Evolutionary conservation across 2,888 invertebrate genomes (phyloP).

Genomic region (Brachylomia viminalis): DNA sequence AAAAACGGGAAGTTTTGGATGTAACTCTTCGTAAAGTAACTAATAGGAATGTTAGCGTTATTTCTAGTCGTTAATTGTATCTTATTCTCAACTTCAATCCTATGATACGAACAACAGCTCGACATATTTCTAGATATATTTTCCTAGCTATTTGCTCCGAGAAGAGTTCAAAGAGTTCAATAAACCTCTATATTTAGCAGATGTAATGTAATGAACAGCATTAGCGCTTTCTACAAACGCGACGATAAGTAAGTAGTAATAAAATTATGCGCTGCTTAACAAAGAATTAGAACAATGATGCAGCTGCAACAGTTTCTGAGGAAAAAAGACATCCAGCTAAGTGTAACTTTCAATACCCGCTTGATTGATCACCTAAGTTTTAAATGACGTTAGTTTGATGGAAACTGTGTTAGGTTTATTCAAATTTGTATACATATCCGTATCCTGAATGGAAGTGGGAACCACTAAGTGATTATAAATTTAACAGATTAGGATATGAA

Average conservation of each 20-base stretch:
- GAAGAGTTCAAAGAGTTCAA: constrained; percentile 76
- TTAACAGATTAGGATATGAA: neutral
- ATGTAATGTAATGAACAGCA: constrained; percentile 70
- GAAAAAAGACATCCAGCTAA: constrained; percentile 23
- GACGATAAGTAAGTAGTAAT: constrained; percentile 62
- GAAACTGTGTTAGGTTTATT: constrained; percentile 7
- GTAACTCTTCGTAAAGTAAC: neutral
- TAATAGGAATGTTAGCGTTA: neutral
- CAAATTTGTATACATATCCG: neutral
- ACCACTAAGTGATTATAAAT: neutral
- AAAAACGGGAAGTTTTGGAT: constrained; percentile 11
- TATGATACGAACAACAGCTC: constrained; percentile 25
- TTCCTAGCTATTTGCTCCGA: constrained; percentile 69
- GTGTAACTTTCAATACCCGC: constrained; percentile 19
- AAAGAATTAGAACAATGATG: constrained; percentile 44
- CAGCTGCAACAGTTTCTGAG: constrained; percentile 28
- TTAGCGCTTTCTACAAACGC: constrained; percentile 67
- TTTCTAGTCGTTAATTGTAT: neutral
- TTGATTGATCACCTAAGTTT: constrained; percentile 42
- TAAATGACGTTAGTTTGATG: constrained; percentile 1
- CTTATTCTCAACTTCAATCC: constrained; percentile 20
- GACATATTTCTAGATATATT: constrained; percentile 65
- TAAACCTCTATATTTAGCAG: constrained; percentile 78
- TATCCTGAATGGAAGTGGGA: neutral
- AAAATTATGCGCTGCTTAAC: constrained; percentile 51